A percentile compares a stretch with the other conserved stretches of the same genome.
Conservation (phyloP, 1,140 invertebrate genomes). For the Heliconius hewitsoni region DNA sequence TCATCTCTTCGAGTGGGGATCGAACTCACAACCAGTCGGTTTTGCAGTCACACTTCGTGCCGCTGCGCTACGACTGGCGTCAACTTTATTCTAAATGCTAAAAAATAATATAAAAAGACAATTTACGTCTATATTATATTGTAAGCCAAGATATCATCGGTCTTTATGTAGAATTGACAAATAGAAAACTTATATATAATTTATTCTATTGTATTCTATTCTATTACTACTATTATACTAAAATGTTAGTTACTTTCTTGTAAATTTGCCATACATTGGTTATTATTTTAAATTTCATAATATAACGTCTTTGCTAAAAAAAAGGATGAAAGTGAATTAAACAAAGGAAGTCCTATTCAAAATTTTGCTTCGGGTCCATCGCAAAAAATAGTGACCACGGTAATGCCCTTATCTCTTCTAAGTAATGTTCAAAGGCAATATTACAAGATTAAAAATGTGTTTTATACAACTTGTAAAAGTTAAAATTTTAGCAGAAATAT, state of each 20-base stretch:
- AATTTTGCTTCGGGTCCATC: not conserved
- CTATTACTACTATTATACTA: not conserved
- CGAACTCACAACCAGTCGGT: no score
- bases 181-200: not conserved
- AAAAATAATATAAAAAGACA: no score
- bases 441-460: not conserved
- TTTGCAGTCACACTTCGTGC: no score
- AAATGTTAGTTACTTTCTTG: not conserved
- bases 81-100: no score
- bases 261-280: not conserved
- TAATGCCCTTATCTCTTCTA: constrained; percentile 13
- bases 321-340: constrained; percentile 2
- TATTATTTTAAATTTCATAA: not conserved
- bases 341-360: not conserved
- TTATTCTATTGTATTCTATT: not conserved
- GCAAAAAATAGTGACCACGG: constrained; percentile 6
- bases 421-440: not conserved
- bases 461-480: not conserved
- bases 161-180: not conserved
- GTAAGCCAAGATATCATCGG: not conserved
- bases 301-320: not conserved
- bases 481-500: not conserved
- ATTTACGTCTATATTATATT: not conserved
- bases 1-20: no score
- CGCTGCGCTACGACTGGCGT: no score